A percentile compares a stretch with the other conserved stretches of the same genome.
phyloP scores from a whole-genome alignment of 2,113 vertebrate species.

The Silurus asotus region DNA sequence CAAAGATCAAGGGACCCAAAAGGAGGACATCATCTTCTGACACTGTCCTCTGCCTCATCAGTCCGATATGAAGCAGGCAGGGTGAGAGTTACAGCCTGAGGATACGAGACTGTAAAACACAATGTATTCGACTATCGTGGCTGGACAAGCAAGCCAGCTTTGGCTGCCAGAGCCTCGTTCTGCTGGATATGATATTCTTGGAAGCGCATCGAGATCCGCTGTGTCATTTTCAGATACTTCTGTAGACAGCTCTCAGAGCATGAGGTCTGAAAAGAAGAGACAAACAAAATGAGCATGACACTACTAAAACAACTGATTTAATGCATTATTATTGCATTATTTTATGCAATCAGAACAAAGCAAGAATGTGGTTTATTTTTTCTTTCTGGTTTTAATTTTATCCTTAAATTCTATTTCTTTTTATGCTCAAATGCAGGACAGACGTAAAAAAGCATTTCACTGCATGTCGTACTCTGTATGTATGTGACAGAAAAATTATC shows the following conservation, averaged over 20 bases:
- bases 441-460: too few relatives aligned
- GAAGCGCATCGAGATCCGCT: constrained; percentile 98
- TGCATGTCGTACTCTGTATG: too few relatives aligned
- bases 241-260: constrained; percentile 95
- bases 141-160: constrained; percentile 88
- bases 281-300: not conserved
- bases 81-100: constrained; percentile 15
- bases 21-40: not conserved
- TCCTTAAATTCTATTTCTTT: too few relatives aligned
- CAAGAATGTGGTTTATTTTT: not conserved
- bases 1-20: constrained; percentile 1
- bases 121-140: constrained; percentile 70
- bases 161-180: constrained; percentile 95
- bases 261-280: constrained; percentile 74
- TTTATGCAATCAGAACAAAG: not conserved
- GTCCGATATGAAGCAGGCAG: constrained; percentile 15
- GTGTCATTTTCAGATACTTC: constrained; percentile 99
- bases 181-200: constrained; percentile 99
- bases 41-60: not conserved
- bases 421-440: too few relatives aligned
- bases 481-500: too few relatives aligned
- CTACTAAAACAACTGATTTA: not conserved
- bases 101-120: not conserved
- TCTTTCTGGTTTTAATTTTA: too few relatives aligned
- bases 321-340: too few relatives aligned